These are phyloP conservation scores for Caretta caretta DNA, from an alignment of 2,113 vertebrate species.

Conservation along the genomic window DNA sequence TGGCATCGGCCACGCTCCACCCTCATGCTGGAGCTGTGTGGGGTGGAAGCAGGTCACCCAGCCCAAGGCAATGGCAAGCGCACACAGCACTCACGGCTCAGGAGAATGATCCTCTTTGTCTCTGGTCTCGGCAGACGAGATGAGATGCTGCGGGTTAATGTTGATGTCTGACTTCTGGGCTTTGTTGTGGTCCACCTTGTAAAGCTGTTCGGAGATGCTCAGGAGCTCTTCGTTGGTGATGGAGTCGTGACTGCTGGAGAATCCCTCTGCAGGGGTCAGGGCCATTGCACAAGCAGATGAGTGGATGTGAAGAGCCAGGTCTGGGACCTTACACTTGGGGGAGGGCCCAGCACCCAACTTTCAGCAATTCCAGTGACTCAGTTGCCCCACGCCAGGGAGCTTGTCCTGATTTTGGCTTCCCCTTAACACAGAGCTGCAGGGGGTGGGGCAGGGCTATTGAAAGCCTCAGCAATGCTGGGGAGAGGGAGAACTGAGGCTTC, in stretches of 20 bases:
- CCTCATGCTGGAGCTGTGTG: not conserved
- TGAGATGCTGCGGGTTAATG: constrained; percentile 84
- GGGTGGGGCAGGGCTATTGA: not conserved
- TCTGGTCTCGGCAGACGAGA: constrained; percentile 70
- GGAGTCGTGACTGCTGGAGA: constrained; percentile 53
- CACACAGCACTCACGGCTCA: constrained; percentile 78
- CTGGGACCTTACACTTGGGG: not conserved
- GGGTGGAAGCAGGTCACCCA: not conserved
- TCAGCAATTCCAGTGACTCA: not conserved
- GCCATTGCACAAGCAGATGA: not conserved
- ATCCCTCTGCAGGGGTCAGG: constrained; percentile 48
- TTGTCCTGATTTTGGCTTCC: too few relatives aligned
- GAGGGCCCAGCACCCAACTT: not conserved
- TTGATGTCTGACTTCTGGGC: constrained; percentile 81
- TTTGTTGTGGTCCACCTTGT: constrained; percentile 85
- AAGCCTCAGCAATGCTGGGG: not conserved
- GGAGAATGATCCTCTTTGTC: constrained; percentile 78
- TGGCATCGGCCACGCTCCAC: not conserved
- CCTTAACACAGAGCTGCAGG: not conserved
- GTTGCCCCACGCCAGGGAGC: not conserved
- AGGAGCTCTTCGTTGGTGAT: constrained; percentile 84
- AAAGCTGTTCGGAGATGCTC: constrained; percentile 87
- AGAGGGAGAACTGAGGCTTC: not conserved
- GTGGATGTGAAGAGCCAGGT: not conserved
- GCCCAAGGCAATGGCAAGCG: not conserved